Percentiles rank a stretch among this genome's conserved stretches.
phyloP scores from a whole-genome alignment of 2,797 vertebrate species.

The Natrix natrix region DNA sequence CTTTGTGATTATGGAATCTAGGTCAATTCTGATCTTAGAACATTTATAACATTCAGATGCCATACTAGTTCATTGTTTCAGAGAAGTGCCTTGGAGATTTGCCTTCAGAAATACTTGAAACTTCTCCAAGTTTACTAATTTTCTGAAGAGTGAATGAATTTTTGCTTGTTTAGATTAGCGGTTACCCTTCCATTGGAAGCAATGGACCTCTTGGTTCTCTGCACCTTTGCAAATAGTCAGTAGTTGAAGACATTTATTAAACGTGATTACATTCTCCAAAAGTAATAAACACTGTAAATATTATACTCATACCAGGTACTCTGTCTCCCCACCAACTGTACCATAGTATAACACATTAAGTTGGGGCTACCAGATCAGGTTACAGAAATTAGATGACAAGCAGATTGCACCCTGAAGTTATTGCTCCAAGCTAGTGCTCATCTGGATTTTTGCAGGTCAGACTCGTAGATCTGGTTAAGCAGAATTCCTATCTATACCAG shows the following conservation, averaged over 20 bases:
- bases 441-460: not conserved
- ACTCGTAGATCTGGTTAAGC: not conserved
- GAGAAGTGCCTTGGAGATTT: constrained; percentile 36
- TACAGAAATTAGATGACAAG: not conserved
- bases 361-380: not conserved
- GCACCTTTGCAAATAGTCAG: constrained; percentile 17
- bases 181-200: not conserved
- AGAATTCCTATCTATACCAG: not conserved
- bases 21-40: constrained; percentile 22
- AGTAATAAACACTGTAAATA: not conserved
- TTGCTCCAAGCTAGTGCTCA: not conserved
- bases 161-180: constrained; percentile 25
- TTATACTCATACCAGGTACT: not conserved
- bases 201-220: not conserved
- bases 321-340: too few species aligned
- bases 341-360: not conserved
- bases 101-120: constrained; percentile 27
- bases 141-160: constrained; percentile 26
- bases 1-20: constrained; percentile 11
- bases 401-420: not conserved
- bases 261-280: not conserved
- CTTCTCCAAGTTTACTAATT: constrained; percentile 17
- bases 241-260: not conserved
- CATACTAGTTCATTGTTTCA: constrained; percentile 27
- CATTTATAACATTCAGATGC: constrained; percentile 17